Conservation (phyloP, 30 jellyfish, hydroid and myxozoan genomes). For the Aurelia coerulea region DNA sequence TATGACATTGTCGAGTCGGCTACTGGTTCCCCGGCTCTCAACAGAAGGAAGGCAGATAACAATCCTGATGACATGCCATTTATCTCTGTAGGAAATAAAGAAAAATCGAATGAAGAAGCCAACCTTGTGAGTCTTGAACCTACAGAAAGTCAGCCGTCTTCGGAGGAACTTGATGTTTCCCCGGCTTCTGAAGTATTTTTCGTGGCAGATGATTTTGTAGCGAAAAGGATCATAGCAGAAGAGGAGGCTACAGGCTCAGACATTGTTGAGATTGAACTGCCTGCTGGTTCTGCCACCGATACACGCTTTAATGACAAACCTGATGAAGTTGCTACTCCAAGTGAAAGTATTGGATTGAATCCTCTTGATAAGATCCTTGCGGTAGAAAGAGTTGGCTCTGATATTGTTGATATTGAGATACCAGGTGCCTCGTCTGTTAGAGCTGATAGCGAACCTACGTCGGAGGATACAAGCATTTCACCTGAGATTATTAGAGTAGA, state of each 20-base stretch:
- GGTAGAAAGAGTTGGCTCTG: constrained; percentile 18
- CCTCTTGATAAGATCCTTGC: no score
- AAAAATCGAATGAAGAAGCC: not conserved
- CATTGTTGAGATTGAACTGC: constrained; percentile 2
- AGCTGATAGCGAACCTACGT: no score
- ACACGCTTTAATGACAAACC: no score
- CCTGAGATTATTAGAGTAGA: no score
- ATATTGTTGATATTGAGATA: constrained; percentile 50
- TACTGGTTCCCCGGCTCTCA: not conserved
- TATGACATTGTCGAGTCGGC: constrained; percentile 66
- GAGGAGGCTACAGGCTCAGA: constrained; percentile 30
- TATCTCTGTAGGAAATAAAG: not conserved
- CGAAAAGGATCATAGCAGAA: not conserved
- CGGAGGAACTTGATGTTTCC: constrained; percentile 17
- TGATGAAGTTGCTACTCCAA: no score
- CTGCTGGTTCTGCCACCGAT: not conserved
- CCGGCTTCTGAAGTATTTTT: constrained; percentile 13
- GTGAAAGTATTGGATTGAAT: no score
- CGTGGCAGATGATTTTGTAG: not conserved
- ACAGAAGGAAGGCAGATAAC: not conserved
- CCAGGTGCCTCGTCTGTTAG: not conserved
- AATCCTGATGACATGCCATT: not conserved
- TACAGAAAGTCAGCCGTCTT: constrained; percentile 1
- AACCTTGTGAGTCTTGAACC: not conserved
- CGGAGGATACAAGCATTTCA: no score